Evolutionary conservation across 2,797 vertebrate species (phyloP), one percentile per base, ranked within the genome.

Genomic region (Gadopsis marmoratus): DNA sequence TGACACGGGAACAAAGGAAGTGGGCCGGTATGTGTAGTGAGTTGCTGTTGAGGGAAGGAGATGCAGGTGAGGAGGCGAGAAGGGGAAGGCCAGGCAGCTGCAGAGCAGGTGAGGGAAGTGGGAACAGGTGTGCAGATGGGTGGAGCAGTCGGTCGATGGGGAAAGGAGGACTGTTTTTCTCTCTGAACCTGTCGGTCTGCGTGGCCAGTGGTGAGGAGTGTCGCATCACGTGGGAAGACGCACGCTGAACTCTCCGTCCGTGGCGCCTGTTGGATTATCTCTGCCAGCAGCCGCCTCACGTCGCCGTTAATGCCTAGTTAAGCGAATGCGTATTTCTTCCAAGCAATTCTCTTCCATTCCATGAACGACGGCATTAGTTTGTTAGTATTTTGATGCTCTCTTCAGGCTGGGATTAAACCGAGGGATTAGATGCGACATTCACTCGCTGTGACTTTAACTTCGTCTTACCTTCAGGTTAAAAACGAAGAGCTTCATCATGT

Each of bases 401-500:
- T 86, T 81, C 75, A 51, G 86, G 85, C 80, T 73, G 73, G 86
- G 85, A 88, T 87, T 89, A 89, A 79, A 82, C 41, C 10, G n/a
- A 41, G 58, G 85, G 88, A 91, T 91, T 89, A 90, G 79, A 76
- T 79, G 53, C 71, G 78, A 53, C 50, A 78, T 80, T 82, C 55
- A 58, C 51, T 78, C 21, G 9, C 65, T 81, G 69, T 79, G 81
- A 83, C 74, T 86, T 79, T 66, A 84, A 67, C 70, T 81, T 65
- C 33, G 3, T 58, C 48, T 84, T 74, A 78, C 71, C 76, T 77
- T 60, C 50, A 48, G 82, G 76, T 79, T 68, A 67, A 77, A 77
- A 86, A 79, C 31, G n/a, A 81, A 82, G 43, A 43, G 51, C 31
- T 74, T 85, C 26, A 65, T 76, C 68, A 23, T 11, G 6, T 43